A percentile compares a stretch with the other conserved stretches of the same genome.
Evolutionary conservation across 2,113 vertebrate species (phyloP).

Genomic region (Andinoacara biseriatus): DNA sequence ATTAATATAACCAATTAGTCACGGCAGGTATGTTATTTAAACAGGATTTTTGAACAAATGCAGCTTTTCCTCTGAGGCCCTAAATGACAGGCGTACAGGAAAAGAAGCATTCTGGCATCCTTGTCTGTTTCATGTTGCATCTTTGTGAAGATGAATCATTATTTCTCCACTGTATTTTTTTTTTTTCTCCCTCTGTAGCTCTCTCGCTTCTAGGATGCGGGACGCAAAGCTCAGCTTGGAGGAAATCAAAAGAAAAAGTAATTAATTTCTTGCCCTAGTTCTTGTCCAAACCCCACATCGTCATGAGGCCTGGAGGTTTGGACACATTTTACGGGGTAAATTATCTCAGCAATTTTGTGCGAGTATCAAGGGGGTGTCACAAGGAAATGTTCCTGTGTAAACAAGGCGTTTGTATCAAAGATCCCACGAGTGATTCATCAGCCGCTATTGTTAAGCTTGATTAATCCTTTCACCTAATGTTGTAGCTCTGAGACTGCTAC

Average conservation of each 20-base stretch:
- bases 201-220: background rate
- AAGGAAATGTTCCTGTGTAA: constrained; percentile 50
- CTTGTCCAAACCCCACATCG: constrained; percentile 13
- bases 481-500: constrained; percentile 32
- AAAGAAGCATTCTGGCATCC: constrained; percentile 2
- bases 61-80: background rate
- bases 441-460: constrained; percentile 62
- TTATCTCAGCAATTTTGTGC: constrained; percentile 46
- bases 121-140: background rate
- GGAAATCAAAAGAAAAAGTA: constrained; percentile 11
- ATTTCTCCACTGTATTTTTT: background rate
- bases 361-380: constrained; percentile 47
- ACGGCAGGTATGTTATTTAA: constrained; percentile 9
- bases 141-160: background rate
- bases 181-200: background rate
- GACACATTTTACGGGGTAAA: constrained; percentile 23
- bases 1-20: constrained; percentile 32
- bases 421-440: constrained; percentile 46
- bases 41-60: background rate
- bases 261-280: constrained; percentile 51
- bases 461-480: constrained; percentile 66
- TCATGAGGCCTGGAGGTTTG: constrained; percentile 27
- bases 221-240: background rate
- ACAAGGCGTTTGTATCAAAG: constrained; percentile 49
- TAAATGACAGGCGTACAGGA: background rate